A percentile compares a stretch with the other conserved stretches of the same genome.
phyloP scores from a whole-genome alignment of 2,113 vertebrate species.

The Pteronura brasiliensis region DNA sequence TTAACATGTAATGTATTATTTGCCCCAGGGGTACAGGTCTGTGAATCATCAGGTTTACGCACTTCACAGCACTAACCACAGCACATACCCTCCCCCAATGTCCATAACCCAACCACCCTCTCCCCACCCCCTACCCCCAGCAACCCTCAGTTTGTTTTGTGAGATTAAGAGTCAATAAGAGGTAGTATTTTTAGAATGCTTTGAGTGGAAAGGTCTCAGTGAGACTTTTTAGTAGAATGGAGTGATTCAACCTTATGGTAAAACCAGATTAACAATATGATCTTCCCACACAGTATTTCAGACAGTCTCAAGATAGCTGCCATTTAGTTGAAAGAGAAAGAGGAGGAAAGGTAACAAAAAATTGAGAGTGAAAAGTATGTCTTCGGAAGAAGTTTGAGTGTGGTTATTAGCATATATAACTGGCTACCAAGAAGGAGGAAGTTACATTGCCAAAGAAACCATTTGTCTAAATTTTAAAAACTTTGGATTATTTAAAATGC shows the following conservation, averaged over 20 bases:
- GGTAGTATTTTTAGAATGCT: not conserved
- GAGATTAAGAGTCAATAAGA: not conserved
- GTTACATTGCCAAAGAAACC: not conserved
- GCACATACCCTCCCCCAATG: too few relatives aligned
- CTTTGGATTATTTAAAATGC: not conserved
- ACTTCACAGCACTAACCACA: too few relatives aligned
- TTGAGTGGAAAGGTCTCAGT: not conserved
- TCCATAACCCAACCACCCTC: too few relatives aligned
- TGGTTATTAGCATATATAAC: not conserved
- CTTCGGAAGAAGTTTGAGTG: not conserved
- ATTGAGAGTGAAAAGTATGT: not conserved
- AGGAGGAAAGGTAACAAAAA: not conserved
- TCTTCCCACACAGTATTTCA: not conserved
- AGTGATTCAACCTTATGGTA: not conserved
- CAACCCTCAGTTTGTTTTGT: too few relatives aligned
- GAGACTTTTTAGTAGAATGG: not conserved
- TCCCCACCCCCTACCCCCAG: too few relatives aligned
- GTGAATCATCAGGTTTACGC: too few relatives aligned
- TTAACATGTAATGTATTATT: too few relatives aligned
- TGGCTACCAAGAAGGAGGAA: not conserved
- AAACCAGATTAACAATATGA: not conserved
- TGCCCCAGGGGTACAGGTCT: too few relatives aligned
- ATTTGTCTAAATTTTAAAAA: not conserved
- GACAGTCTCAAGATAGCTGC: not conserved
- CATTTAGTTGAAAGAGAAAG: not conserved